Evolutionary conservation across 1,140 invertebrate species (phyloP), one percentile per base, ranked within the genome.

Genomic region (Heterodera carotae): DNA sequence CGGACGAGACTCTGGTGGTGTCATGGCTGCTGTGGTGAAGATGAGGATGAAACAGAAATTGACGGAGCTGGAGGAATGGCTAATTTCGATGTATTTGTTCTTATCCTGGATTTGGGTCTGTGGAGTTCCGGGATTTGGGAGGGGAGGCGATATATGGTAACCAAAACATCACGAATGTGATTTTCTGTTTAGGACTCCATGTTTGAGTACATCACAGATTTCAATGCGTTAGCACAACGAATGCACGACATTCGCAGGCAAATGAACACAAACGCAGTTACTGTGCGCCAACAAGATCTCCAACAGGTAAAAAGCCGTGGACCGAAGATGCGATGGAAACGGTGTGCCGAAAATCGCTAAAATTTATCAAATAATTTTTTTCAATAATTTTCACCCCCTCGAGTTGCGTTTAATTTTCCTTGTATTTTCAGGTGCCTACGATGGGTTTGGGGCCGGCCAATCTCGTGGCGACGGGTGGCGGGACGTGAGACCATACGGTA

Each of bases 401-500:
- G n/a, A n/a, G n/a, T n/a, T n/a, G n/a, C 92, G 94, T 29, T 93
- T 96, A 90, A 94, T 95, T 0, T 87, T 97, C 18, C 93, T 94
- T 10, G 98, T 95, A 96, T 97, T 94, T 89, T 73, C n/a, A 74
- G 72, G 72, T 74, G 29, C 75, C 77, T 22, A 64, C 59, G 53
- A 66, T 78, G n/a, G 75, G 77, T 31, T 25, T 78, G 1, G 95
- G 94, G 93, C 95, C 86, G 90, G 90, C 69, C 1, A 93, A 93
- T 85, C 86, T 98, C 33, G 89, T 99, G 74, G 96, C 96, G 0
- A 95, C 93, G 81, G 97, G 97, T 27, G 97, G 96, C 39, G 97
- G 97, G 8, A 97, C 95, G 10, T 94, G 94, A n/a, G 96, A 98
- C 89, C 90, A 95, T 77, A 88, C 88, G 64, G 91, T 92, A 66